Evolutionary conservation across 2,797 vertebrate species (phyloP).

Genomic region (Betta splendens): DNA sequence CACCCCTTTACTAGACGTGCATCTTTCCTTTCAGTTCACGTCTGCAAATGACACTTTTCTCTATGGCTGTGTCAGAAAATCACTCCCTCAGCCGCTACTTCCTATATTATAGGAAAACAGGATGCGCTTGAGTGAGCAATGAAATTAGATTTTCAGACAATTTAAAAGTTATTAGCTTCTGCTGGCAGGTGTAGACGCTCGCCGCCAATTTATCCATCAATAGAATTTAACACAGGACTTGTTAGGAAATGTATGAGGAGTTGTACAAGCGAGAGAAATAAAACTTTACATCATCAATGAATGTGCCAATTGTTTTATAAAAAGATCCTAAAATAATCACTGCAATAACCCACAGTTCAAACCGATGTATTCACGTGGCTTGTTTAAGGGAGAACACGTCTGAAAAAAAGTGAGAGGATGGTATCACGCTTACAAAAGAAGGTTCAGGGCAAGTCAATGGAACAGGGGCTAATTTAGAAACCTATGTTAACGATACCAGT

Average conservation of each 20-base stretch:
- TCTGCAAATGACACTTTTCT: not conserved
- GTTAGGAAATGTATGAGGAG: not conserved
- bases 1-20: not conserved
- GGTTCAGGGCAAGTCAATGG: not conserved
- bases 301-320: too few relatives aligned
- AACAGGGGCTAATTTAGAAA: not conserved
- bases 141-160: not conserved
- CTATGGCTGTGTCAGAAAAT: not conserved
- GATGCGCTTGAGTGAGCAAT: not conserved
- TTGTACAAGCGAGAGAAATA: too few relatives aligned
- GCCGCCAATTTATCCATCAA: not conserved
- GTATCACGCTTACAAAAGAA: too few relatives aligned
- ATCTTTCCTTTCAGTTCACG: slow-evolving; percentile 10
- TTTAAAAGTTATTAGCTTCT: not conserved
- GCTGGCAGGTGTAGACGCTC: not conserved
- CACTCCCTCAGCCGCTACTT: not conserved
- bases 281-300: too few relatives aligned
- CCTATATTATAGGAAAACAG: not conserved
- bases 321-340: not conserved
- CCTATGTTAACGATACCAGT: too few relatives aligned
- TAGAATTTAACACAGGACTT: not conserved
- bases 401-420: not conserved
- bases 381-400: too few relatives aligned
- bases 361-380: not conserved
- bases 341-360: not conserved